phyloP scores from a whole-genome alignment of 2,797 vertebrate genomes.

The Typhlichthys eigenmanni region DNA sequence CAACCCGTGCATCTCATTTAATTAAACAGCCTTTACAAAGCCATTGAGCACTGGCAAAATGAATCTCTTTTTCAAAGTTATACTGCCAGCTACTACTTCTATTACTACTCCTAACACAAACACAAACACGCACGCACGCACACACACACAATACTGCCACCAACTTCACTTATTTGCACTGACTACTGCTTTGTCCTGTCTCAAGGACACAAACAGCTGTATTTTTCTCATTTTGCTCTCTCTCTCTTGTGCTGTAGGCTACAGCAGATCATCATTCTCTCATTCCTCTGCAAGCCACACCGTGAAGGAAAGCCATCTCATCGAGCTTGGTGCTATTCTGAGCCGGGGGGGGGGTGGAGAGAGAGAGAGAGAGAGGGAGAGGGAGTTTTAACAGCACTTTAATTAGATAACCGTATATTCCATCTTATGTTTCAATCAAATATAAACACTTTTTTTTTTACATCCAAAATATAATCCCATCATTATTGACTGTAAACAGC shows the following conservation, averaged over 20 bases:
- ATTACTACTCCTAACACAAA: not conserved
- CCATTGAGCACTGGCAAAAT: conserved; percentile 31
- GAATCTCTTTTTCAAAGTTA: conserved; percentile 12
- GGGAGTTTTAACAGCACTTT: no score
- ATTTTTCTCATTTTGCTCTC: not conserved
- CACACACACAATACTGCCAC: not conserved
- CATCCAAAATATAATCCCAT: no score
- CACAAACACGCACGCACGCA: not conserved
- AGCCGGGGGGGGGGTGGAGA: not conserved
- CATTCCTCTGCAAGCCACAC: not conserved
- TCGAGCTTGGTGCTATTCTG: not conserved
- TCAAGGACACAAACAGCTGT: conserved; percentile 9
- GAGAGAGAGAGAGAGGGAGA: not conserved
- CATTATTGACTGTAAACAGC: no score
- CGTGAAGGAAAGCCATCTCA: not conserved
- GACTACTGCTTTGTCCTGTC: not conserved
- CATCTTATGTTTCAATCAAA: no score
- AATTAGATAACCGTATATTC: no score
- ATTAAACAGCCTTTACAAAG: conserved; percentile 59
- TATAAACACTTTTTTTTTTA: no score
- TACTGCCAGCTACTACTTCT: not conserved
- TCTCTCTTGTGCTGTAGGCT: not conserved
- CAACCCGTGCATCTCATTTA: conserved; percentile 60
- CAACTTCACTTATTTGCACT: not conserved
- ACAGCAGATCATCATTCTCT: not conserved